Evolutionary conservation across 2,888 invertebrate genomes (phyloP).

Genomic region (Penaeus monodon): DNA sequence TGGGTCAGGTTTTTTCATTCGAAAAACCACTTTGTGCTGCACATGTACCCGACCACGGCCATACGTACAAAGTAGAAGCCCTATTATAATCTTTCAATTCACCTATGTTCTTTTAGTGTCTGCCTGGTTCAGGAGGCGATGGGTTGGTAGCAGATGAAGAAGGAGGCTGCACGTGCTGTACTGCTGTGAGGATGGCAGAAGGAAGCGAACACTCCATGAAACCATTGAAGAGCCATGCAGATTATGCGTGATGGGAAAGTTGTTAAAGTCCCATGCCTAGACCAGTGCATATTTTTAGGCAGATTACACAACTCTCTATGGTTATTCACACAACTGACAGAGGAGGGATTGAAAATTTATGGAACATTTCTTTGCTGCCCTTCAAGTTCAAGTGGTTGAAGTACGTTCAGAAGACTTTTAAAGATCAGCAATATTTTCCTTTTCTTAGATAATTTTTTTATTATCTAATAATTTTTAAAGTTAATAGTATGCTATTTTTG

Average conservation of each 20-base stretch:
- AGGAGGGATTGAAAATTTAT: conserved; percentile 43
- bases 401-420: conserved; percentile 61
- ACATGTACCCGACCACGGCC: conserved; percentile 49
- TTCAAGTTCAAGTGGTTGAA: conserved; percentile 60
- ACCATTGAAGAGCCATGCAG: conserved; percentile 38
- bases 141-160: conserved; percentile 16
- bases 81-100: conserved; percentile 61
- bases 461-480: background rate
- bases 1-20: conserved; percentile 65
- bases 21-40: conserved; percentile 63
- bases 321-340: conserved; percentile 54
- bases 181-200: conserved; percentile 51
- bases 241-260: conserved; percentile 50
- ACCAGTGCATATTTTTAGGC: conserved; percentile 56
- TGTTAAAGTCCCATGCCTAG: conserved; percentile 53
- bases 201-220: conserved; percentile 36
- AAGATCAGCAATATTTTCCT: background rate
- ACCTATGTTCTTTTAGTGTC: conserved; percentile 53
- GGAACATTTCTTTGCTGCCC: conserved; percentile 59
- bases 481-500: background rate
- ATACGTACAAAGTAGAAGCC: conserved; percentile 42
- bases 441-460: background rate
- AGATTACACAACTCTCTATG: conserved; percentile 59
- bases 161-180: conserved; percentile 42
- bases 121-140: background rate